Conservation (phyloP, 2,113 vertebrate species). For the Nematolebias whitei region DNA sequence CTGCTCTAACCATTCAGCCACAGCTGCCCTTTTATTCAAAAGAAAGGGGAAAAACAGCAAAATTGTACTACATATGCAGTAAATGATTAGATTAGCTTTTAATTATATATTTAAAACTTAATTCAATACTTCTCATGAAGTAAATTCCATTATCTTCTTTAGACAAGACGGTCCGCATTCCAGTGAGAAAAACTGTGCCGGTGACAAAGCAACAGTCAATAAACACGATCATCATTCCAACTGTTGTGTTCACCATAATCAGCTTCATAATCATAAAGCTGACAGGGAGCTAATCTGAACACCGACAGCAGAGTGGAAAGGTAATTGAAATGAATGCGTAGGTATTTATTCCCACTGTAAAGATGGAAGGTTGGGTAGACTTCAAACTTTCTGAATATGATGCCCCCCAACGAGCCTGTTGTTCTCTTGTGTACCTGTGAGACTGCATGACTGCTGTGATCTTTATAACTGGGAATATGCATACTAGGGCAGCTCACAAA, state of each 20-base stretch:
- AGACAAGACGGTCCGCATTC: constrained; percentile 3
- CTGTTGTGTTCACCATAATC: constrained; percentile 59
- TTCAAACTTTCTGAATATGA: constrained; percentile 20
- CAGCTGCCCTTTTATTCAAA: too few species aligned
- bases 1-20: too few species aligned
- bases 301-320: constrained; percentile 31
- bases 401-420: not conserved
- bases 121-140: not conserved
- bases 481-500: constrained; percentile 25
- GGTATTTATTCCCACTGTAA: constrained; percentile 52
- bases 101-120: not conserved
- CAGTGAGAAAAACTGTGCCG: constrained; percentile 23
- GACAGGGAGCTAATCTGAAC: constrained; percentile 55
- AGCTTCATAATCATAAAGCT: constrained; percentile 54
- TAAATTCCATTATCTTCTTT: not conserved
- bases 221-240: constrained; percentile 63
- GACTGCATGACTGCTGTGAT: not conserved
- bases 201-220: constrained; percentile 44
- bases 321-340: constrained; percentile 44
- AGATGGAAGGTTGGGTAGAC: not conserved
- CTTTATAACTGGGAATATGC: constrained; percentile 19
- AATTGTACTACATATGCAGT: not conserved
- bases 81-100: not conserved
- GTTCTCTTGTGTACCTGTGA: constrained; percentile 11
- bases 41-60: not conserved